Base-by-base conservation (phyloP, 2,113 vertebrate genomes). In the Orientallactaga bullata region DNA sequence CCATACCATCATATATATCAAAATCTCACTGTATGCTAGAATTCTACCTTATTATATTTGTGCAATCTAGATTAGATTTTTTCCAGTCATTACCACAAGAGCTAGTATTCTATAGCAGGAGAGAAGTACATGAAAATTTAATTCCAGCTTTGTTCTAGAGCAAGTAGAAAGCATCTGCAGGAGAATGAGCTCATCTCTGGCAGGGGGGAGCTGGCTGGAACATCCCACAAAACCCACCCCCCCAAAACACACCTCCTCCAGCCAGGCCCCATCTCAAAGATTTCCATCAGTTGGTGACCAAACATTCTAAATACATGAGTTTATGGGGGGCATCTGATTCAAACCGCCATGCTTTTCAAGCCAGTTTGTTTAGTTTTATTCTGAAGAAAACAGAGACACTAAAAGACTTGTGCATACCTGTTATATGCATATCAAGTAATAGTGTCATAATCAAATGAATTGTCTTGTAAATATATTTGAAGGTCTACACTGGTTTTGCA, bases 81-180 rank as follows among this genome's bases (percentile, higher is more conserved):
- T 47, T 88, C 51, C 65, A 66, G 72, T 92, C 68, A 88, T 73
- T 74, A 82, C 63, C 61, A 28, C 32, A 51, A 47, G 15, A 21
- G 83, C 73, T 88, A 61, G 21, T 15, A 39, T 92, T 82, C 37
- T 91, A 10, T 61, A 65, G 61, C 66, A 71, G 35, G 74, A 79
- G 16, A 74, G 55, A 82, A 61, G 30, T 30, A 55, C 24, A 4
- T 69, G 68, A 60, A 58, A n/a, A 61, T 90, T 77, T 94, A 85
- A 81, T 90, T 90, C 69, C 85, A 82, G n/a, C 69, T 77, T 84
- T 85, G 68, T 93, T 85, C 87, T 88, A 28, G 35, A 0, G 85
- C n/a, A 69, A 30, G 47, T 4, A 5, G 4, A 16, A n/a, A 47
- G 42, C 42, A 47, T 8, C 42, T 6, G 42, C 42, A 47, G 42